Evolutionary conservation across 2,797 vertebrate genomes (phyloP).

Genomic region (Sebastes hubbsi): DNA sequence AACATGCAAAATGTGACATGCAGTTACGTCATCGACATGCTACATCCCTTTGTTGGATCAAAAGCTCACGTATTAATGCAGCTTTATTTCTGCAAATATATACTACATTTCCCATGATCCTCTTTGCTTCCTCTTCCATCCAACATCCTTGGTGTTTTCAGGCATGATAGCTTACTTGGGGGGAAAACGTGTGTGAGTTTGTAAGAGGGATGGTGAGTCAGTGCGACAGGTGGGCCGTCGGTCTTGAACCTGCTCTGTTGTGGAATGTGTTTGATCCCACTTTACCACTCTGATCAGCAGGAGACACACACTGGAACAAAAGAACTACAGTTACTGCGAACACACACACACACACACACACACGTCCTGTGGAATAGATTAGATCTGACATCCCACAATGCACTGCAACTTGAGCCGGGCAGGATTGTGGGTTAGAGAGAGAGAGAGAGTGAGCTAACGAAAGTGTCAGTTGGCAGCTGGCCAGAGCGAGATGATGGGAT

Average conservation of each 20-base stretch:
- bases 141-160: too few species aligned
- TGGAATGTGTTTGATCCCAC: slow-evolving; percentile 52
- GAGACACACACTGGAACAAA: background rate
- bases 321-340: background rate
- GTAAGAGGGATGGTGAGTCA: background rate
- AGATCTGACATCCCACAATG: slow-evolving; percentile 73
- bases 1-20: background rate
- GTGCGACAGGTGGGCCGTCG: background rate
- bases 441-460: background rate
- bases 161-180: background rate
- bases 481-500: slow-evolving; percentile 59
- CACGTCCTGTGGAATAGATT: slow-evolving; percentile 47
- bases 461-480: slow-evolving; percentile 43
- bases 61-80: background rate
- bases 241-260: slow-evolving; percentile 14
- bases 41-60: background rate
- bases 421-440: slow-evolving; percentile 31
- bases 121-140: background rate
- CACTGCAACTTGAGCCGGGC: slow-evolving; percentile 55
- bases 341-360: background rate
- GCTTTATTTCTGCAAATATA: background rate
- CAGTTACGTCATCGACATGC: background rate
- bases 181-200: background rate
- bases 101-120: slow-evolving; percentile 1
- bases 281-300: background rate